Percentiles rank a stretch among this genome's conserved stretches.
These are phyloP conservation scores for Gallinago undulata DNA, from an alignment of 2,113 vertebrate species.

Conservation along the genomic window DNA sequence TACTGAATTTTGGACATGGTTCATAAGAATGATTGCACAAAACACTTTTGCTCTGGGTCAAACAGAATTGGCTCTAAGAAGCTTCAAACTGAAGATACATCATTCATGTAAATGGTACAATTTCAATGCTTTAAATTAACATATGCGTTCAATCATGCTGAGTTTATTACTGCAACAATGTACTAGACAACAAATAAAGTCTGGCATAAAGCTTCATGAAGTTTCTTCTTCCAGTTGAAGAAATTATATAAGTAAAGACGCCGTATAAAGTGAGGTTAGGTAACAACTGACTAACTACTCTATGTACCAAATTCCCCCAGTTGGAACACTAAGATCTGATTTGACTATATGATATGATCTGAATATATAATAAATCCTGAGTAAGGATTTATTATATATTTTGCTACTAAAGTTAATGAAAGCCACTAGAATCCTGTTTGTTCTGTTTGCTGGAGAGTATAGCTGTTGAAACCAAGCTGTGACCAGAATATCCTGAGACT, in stretches of 20 bases:
- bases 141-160: neutral
- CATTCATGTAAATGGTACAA: neutral
- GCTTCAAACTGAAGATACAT: neutral
- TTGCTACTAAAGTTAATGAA: neutral
- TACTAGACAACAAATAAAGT: conserved; percentile 25
- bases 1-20: neutral
- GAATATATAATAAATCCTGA: neutral
- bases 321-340: neutral
- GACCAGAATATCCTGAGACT: neutral
- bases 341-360: too few species aligned
- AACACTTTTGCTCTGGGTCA: neutral
- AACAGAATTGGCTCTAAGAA: neutral
- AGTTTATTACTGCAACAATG: conserved; percentile 38
- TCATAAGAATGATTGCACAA: neutral
- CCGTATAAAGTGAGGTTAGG: neutral
- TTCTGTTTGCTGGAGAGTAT: neutral
- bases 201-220: conserved; percentile 15
- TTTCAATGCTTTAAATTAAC: conserved; percentile 20
- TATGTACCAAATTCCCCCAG: neutral
- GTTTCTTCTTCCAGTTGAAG: neutral
- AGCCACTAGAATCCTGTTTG: neutral
- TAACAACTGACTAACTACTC: neutral
- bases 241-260: neutral
- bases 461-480: neutral
- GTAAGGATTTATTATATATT: neutral